Conservation (phyloP, 2,888 invertebrate genomes). For the Xestoiulus laeticollis region DNA sequence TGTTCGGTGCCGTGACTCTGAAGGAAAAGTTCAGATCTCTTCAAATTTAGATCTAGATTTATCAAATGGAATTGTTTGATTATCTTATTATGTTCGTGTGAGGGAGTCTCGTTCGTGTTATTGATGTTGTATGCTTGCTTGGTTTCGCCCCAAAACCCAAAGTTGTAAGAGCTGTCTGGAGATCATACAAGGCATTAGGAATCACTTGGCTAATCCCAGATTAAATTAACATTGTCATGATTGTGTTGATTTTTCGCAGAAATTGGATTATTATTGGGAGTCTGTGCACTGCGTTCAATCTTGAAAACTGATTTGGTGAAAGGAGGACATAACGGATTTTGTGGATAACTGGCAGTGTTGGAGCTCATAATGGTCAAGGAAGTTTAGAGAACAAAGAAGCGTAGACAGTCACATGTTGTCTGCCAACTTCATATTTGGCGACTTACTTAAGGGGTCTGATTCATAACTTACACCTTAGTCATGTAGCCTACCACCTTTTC, state of each 20-base stretch:
- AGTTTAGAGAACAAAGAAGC: neutral
- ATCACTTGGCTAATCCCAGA: neutral
- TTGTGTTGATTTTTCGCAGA: constrained; percentile 11
- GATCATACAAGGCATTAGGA: neutral
- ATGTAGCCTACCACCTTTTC: no score
- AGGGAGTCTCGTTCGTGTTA: neutral
- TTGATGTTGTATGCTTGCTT: neutral
- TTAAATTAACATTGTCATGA: constrained; percentile 39
- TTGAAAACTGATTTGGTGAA: constrained; percentile 6
- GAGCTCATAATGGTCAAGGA: neutral
- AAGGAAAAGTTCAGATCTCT: neutral
- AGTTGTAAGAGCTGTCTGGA: neutral
- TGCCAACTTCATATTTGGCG: no score
- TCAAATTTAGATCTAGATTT: neutral
- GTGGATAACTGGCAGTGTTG: neutral
- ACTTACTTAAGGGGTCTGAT: no score
- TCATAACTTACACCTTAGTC: no score
- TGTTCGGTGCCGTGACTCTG: neutral
- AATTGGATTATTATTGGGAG: neutral
- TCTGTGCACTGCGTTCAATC: neutral
- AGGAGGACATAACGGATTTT: neutral
- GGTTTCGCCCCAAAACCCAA: neutral
- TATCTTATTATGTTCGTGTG: neutral
- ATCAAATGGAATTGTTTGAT: neutral
- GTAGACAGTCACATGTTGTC: no score